These are phyloP conservation scores for Phania funesta DNA, from an alignment of 2,888 invertebrate genomes.

Conservation along the genomic window DNA sequence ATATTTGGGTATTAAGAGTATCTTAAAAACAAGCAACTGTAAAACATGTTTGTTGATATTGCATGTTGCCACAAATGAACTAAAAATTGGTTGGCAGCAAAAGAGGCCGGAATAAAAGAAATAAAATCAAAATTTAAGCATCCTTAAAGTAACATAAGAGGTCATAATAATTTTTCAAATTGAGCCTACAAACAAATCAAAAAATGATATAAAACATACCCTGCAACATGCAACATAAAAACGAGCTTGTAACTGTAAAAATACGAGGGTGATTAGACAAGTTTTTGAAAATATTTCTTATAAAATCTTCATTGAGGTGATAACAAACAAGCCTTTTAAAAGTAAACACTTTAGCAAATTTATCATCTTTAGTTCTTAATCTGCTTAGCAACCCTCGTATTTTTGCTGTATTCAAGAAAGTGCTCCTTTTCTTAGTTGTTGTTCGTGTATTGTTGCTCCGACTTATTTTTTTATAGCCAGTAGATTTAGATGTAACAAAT, in stretches of 20 bases:
- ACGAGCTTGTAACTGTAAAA: neutral
- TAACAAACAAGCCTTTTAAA: no score
- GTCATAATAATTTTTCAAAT: slow-evolving; percentile 65
- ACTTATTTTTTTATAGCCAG: neutral
- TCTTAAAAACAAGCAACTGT: slow-evolving; percentile 32
- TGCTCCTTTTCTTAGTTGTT: no score
- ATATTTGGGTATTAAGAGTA: neutral
- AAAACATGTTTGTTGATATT: slow-evolving; percentile 39
- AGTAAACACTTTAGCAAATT: no score
- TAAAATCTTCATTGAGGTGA: no score
- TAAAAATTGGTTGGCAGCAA: neutral
- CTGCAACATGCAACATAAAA: neutral
- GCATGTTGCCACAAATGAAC: slow-evolving; percentile 25
- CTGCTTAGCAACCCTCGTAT: neutral
- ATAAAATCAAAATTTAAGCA: slow-evolving; percentile 30
- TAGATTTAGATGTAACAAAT: slow-evolving; percentile 19
- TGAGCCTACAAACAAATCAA: slow-evolving; percentile 63
- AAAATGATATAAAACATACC: slow-evolving; percentile 38
- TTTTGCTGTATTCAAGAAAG: neutral
- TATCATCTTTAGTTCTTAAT: neutral
- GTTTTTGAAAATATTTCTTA: no score
- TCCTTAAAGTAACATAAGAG: slow-evolving; percentile 52
- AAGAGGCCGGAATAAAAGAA: neutral
- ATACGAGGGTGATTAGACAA: neutral
- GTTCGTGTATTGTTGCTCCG: no score